Evolutionary conservation across 1,140 invertebrate genomes (phyloP).

Genomic region (Heliconius hermathena): DNA sequence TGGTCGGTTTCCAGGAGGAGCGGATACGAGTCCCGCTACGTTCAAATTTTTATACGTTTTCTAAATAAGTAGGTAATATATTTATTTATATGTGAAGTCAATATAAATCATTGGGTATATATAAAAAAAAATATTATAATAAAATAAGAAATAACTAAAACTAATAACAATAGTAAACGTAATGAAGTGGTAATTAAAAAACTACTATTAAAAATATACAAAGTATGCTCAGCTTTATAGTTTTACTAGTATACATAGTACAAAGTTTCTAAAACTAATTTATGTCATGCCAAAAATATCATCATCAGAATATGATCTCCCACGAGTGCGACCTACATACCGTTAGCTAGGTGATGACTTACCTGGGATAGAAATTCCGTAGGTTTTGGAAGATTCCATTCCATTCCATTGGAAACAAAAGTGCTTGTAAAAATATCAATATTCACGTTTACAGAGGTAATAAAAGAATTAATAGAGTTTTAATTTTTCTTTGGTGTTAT

Average conservation of each 20-base stretch:
- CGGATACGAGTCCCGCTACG: too few species aligned
- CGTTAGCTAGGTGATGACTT: conserved; percentile 7
- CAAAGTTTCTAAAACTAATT: conserved; percentile 20
- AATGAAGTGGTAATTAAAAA: conserved; percentile 11
- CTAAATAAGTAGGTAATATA: too few species aligned
- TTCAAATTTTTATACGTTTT: too few species aligned
- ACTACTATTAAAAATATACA: not conserved
- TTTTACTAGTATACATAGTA: not conserved
- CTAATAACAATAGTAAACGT: not conserved
- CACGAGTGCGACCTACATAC: conserved; percentile 18
- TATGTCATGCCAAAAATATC: conserved; percentile 31
- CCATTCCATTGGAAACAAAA: not conserved
- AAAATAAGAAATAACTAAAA: conserved; percentile 1
- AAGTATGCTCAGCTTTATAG: not conserved
- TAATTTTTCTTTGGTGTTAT: too few species aligned
- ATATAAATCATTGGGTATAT: not conserved
- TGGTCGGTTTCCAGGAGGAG: too few species aligned
- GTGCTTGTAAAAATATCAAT: not conserved
- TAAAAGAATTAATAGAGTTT: too few species aligned
- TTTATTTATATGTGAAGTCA: too few species aligned
- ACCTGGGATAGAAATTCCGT: not conserved
- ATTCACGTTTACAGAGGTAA: too few species aligned
- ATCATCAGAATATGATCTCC: not conserved
- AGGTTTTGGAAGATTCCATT: not conserved
- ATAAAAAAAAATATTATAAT: not conserved